Evolutionary conservation across 2,888 invertebrate species (phyloP), one percentile per base, ranked within the genome.

Genomic region (Elegia similella): DNA sequence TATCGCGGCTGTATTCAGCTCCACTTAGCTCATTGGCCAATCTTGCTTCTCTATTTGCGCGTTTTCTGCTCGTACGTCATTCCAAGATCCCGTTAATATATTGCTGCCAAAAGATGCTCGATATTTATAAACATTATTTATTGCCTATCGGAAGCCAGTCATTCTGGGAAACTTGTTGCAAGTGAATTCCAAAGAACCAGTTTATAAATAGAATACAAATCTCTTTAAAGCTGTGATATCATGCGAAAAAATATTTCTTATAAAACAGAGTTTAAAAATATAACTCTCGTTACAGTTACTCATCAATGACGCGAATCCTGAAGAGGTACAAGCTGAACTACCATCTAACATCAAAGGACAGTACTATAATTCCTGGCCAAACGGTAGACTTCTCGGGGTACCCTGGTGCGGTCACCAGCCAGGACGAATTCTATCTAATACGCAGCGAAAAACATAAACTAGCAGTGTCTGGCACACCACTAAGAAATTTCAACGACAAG

Each of bases 291-390:
- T 82, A 1, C 75, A 95, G 95, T 62, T 97, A 96, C 76, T 92
- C 94, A 34, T 93, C 94, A 63, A 98, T 98, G 98, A 91, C 97
- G 60, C 93, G 97, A 58, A 93, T 98, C 38, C 89, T 97, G 72
- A 98, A 98, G 81, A 94, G 94, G 58, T 98, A 98, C 87, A 95
- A 95, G 71, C 94, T 98, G 55, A 94, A 94, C 61, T 97, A 94
- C 78, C 95, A 95, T 65, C 80, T 90, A 53, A 92, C 93, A 10
- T 86, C 93, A 2, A 85, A 85, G 52, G 75, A 76, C 48, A 83
- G 88, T 13, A 82, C 85, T 13, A 78, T 92, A 2, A 93, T 96
- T 17, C 94, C 96, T 0, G 95, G 95, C 0, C 90, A 91, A 43
- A 93, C 94, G 3, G 93, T 96, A 17, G 93, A 95, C 8, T 97